Evolutionary conservation across 2,113 vertebrate species (phyloP), one percentile per base, ranked within the genome.

Genomic region (Megalops atlanticus): DNA sequence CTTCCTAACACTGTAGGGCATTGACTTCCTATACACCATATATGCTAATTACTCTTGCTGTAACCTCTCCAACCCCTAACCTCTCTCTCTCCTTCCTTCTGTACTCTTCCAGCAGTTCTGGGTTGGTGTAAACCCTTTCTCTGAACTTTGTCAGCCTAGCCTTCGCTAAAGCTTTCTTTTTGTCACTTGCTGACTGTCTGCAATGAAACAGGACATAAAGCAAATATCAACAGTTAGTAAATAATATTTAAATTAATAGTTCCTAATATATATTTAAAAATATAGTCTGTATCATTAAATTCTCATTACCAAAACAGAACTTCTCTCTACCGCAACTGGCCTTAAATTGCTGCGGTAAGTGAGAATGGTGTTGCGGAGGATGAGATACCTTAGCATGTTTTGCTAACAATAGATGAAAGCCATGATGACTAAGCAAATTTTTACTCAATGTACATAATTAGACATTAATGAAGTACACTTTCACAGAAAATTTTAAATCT

Each of bases 141-240:
- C 69, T 78, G 76, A 82, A 82, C 18, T 82, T 82, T 64, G 69
- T 41, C 70, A 82, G 24, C 76, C 81, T 82, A 73, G 81, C 81
- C 45, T 74, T 72, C 38, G 81, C 76, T 74, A 38, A 36, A 45
- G 71, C 24, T 36, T 79, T 79, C 35, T 83, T 76, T 77, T 72
- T 80, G 14, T 77, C 41, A 80, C n/a, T 52, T 33, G 69, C 38
- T 80, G 58, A 47, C 78, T 80, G 73, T 54, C 78, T 83, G 58
- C 24, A 83, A 80, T 75, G 24, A 76, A 80, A 83, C 18, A 77
- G 58, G 36, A 41, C 38, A 70, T 40, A 43, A 33, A 70, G 68
- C 68, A 68, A 79, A 79, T 45, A 76, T 8, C 4, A 47, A 76
- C 40, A 76, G 74, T 76, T 76, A 47, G 43, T 76, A 41, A 79